Percentiles rank a stretch among this genome's conserved stretches.
Conservation (phyloP, 2,113 vertebrate genomes). For the Meriones unguiculatus region DNA sequence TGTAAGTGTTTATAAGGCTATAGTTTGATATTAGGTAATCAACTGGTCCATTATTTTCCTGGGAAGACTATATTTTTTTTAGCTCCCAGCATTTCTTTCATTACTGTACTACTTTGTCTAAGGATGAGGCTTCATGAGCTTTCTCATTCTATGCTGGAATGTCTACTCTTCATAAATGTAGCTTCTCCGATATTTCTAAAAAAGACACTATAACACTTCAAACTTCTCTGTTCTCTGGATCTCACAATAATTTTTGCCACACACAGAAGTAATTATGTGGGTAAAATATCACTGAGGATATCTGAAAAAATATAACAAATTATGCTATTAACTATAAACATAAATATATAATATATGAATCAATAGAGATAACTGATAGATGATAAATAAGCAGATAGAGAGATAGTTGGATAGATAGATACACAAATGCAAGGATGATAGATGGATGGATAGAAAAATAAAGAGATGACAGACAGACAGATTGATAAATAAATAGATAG, state of each 20-base stretch:
- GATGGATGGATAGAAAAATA: background rate
- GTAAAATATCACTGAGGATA: background rate
- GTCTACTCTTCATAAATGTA: background rate
- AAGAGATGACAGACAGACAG: background rate
- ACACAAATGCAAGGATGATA: background rate
- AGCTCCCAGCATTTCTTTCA: background rate
- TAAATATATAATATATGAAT: background rate
- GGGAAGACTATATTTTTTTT: background rate
- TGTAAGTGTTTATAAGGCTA: too few relatives aligned
- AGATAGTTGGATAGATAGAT: background rate
- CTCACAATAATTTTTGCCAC: background rate
- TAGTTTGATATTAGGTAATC: background rate
- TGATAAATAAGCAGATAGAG: background rate
- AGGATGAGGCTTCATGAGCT: background rate
- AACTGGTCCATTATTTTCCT: background rate
- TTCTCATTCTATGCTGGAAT: background rate
- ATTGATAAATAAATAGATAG: background rate
- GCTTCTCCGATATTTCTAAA: too few relatives aligned
- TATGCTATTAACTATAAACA: background rate
- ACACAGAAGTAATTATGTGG: background rate
- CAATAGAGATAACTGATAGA: background rate
- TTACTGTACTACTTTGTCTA: background rate
- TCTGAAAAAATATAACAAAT: background rate
- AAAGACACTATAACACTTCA: too few relatives aligned
- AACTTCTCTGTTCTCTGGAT: background rate